Conservation (phyloP, 2,113 vertebrate genomes). For the Paramormyrops kingsleyae region DNA sequence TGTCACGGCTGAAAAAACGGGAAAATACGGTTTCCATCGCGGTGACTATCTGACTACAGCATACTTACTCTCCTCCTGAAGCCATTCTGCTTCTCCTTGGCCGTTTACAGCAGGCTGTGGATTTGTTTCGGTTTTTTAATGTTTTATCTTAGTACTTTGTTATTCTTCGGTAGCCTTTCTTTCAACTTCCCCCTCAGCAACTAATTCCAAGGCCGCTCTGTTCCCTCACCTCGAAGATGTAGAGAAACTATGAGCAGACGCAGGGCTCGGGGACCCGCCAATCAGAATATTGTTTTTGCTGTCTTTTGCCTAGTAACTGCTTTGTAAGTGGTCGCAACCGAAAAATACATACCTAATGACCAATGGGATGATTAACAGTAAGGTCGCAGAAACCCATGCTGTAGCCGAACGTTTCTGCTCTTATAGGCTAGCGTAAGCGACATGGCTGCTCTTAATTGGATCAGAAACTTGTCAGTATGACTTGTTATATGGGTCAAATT, state of each 20-base stretch:
- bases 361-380: slow-evolving; percentile 25
- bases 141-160: slow-evolving; percentile 36
- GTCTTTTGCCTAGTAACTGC: slow-evolving; percentile 22
- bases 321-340: not conserved
- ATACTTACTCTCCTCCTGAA: slow-evolving; percentile 70
- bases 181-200: slow-evolving; percentile 27
- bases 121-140: not conserved
- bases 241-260: slow-evolving; percentile 24
- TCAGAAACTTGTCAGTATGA: slow-evolving; percentile 4
- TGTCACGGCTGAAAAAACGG: slow-evolving; percentile 1
- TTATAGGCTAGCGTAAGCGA: slow-evolving; percentile 16
- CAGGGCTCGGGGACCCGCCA: slow-evolving; percentile 29
- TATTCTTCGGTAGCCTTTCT: slow-evolving; percentile 33
- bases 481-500: not conserved
- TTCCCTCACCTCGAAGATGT: slow-evolving; percentile 41
- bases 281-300: slow-evolving; percentile 29
- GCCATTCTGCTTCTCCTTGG: slow-evolving; percentile 62
- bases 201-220: slow-evolving; percentile 36
- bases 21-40: slow-evolving; percentile 8
- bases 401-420: not conserved
- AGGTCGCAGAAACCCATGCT: not conserved
- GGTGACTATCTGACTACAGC: not conserved
- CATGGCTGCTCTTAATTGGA: slow-evolving; percentile 25
- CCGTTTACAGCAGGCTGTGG: slow-evolving; percentile 48
- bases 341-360: slow-evolving; percentile 9